Evolutionary conservation across 2,888 invertebrate genomes (phyloP).

Genomic region (Cheiracanthium punctorium): DNA sequence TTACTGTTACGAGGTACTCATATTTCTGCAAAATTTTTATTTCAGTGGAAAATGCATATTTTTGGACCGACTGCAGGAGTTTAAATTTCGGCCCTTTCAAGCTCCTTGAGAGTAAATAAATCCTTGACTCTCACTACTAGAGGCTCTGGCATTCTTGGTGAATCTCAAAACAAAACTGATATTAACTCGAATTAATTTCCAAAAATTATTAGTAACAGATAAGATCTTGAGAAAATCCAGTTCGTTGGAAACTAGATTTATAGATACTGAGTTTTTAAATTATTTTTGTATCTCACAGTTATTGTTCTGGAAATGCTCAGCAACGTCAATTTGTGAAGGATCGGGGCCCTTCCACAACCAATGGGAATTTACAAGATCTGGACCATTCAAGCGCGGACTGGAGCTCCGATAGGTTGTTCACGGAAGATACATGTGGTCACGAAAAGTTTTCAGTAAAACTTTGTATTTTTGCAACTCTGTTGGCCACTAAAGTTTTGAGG

Average conservation of each 20-base stretch:
- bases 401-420: constrained; percentile 74
- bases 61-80: background rate
- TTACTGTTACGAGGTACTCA: too few relatives aligned
- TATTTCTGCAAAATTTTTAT: background rate
- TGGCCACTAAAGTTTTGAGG: constrained; percentile 72
- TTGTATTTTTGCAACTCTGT: constrained; percentile 72
- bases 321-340: background rate
- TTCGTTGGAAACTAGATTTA: background rate
- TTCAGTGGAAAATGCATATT: background rate
- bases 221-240: background rate
- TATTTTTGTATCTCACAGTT: background rate
- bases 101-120: background rate
- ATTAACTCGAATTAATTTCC: background rate
- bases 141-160: background rate
- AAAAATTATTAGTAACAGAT: too few relatives aligned
- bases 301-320: background rate
- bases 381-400: constrained; percentile 71
- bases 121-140: background rate
- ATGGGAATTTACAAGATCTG: too few relatives aligned
- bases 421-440: constrained; percentile 73
- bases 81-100: background rate
- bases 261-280: background rate
- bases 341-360: background rate
- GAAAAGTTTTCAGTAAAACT: constrained; percentile 46
- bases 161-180: constrained; percentile 14